Percentiles rank a stretch among this genome's conserved stretches.
Conservation (phyloP, 2,113 vertebrate species). For the Aphelocoma coerulescens region DNA sequence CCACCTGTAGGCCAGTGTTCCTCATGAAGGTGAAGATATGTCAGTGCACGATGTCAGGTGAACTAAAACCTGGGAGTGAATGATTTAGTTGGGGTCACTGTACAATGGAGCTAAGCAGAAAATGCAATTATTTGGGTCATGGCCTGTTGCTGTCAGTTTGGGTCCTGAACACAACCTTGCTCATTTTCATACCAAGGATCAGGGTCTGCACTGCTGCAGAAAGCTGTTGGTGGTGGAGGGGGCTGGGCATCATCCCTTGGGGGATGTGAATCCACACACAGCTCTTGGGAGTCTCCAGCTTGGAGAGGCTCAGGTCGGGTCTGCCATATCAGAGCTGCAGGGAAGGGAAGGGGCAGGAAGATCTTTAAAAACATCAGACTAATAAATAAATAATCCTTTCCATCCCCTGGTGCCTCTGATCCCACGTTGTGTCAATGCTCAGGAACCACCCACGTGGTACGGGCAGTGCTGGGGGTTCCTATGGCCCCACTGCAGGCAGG, state of each 20-base stretch:
- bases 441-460: rapidly evolving
- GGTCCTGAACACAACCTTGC: not conserved
- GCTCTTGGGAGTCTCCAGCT: not conserved
- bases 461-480: not conserved
- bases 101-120: not conserved
- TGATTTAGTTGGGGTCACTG: not conserved
- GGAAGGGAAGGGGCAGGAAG: not conserved
- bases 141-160: not conserved
- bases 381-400: not conserved
- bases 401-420: not conserved
- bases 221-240: not conserved
- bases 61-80: not conserved
- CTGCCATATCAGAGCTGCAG: not conserved
- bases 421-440: rapidly evolving
- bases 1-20: not conserved
- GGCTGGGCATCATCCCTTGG: not conserved
- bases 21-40: not conserved
- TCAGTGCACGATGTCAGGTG: not conserved
- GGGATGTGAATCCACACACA: not conserved
- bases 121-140: not conserved
- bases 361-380: not conserved
- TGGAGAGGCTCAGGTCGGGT: not conserved
- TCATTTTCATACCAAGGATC: rapidly evolving
- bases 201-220: not conserved
- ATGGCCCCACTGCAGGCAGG: rapidly evolving